Base-by-base conservation (phyloP, 2,113 vertebrate genomes). In the Nerophis lumbriciformis region DNA sequence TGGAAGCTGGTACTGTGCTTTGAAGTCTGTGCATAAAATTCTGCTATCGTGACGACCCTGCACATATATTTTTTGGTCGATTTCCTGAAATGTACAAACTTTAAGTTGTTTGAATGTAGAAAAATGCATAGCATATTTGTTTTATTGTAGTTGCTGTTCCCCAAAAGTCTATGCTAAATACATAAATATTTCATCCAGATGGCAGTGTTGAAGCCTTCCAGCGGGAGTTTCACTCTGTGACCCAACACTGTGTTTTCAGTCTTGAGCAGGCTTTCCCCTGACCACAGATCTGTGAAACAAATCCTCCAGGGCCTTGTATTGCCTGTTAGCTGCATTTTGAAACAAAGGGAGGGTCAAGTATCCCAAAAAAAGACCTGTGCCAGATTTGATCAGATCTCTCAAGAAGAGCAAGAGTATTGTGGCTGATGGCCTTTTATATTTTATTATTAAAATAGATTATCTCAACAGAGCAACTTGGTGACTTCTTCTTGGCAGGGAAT, bases 251-350 rank as follows among this genome's bases (percentile, higher is more conserved):
- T 16, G 48, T 61, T 70, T 66, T 61, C 56, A 53, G 53, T 66
- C 21, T 8, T 53, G 61, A 68, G 36, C 47, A 49, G 28, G n/a
- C 35, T 63, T 6, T 60, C 4, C n/a, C 80, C 67, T 79, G 71
- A 72, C 63, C 73, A 65, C 42, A 68, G 42, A 68, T 66, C 57
- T 4, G 21, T 48, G 77, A 42, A 42, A 52, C 82, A 81, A 65
- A 64, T 71, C 67, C 82, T 65, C 72, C n/a, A 58, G 76, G 66
- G 75, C 8, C 44, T 77, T 75, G 73, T 76, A 70, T 74, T 72
- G 52, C 68, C 65, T 36, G 68, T 74, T 49, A 54, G 56, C 66
- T 60, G 21, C 19, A 42, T 9, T 42, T 48, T 38, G 70, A 37
- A 71, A 61, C 68, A 50, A 47, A 63, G 72, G 60, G 53, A 49